Evolutionary conservation across 23 tunicate species (phyloP).

Genomic region (Phallusia fumigata): DNA sequence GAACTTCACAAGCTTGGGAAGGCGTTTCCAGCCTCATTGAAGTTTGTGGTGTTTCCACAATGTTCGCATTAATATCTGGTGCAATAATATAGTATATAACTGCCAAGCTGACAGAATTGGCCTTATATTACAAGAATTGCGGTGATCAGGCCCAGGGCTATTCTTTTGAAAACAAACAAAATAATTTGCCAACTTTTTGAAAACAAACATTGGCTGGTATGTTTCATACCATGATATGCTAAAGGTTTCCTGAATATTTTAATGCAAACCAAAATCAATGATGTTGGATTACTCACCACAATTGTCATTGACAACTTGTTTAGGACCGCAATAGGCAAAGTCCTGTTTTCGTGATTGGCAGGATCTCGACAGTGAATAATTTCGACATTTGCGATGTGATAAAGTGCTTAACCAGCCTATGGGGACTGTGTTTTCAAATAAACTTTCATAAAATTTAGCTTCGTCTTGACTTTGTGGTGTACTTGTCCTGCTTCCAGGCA

Average conservation of each 20-base stretch:
- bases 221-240: too few relatives aligned
- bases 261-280: too few relatives aligned
- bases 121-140: background rate
- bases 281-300: background rate
- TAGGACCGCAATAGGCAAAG: conserved; percentile 60
- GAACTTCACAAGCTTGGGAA: conserved; percentile 46
- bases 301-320: background rate
- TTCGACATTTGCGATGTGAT: conserved; percentile 29
- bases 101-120: too few relatives aligned
- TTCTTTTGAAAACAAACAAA: background rate
- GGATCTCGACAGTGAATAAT: conserved; percentile 8
- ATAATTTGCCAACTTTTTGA: too few relatives aligned
- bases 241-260: too few relatives aligned
- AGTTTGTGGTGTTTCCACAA: background rate
- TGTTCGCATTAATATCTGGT: conserved; percentile 6
- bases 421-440: conserved; percentile 13
- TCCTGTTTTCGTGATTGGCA: conserved; percentile 16
- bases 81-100: background rate
- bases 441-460: background rate
- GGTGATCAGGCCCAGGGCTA: background rate
- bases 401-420: conserved; percentile 41
- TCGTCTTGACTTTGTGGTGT: background rate
- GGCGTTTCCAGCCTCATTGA: conserved; percentile 50
- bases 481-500: background rate
- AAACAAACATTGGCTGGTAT: too few relatives aligned